Base-by-base conservation (phyloP, 2,888 invertebrate genomes). In the Nymphalis urticae region DNA sequence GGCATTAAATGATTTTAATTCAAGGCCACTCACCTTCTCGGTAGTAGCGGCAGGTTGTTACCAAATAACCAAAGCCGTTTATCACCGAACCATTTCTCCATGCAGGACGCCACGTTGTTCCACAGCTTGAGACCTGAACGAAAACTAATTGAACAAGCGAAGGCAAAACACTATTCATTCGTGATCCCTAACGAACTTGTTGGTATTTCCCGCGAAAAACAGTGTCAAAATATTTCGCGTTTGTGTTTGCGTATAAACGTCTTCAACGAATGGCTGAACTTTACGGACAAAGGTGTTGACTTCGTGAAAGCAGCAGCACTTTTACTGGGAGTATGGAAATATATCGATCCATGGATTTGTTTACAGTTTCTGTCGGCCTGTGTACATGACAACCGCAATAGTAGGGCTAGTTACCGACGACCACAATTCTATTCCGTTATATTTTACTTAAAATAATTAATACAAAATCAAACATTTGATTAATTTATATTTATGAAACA, bases 41-140 rank as follows among this genome's bases (percentile, higher is more conserved):
- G 96, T 84, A 97, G 89, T 80, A 97, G 93, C 83, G 97, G 97
- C 89, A 97, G 94, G 92, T 97, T 97, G 94, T 96, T 97, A 87
- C 97, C 97, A 90, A 97, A 96, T 92, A 97, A 95, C 97, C 97
- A 97, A 88, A 97, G 93, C 93, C 96, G 96, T 91, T 96, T 96
- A 93, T 97, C 97, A 94, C 96, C 96, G 91, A 97, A 96, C 97
- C 97, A 97, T 97, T 95, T 97, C 96, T 97, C 97, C 97, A 97
- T 97, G 92, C 94, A 93, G 92, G 92, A 89, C 80, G 92, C 88
- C 88, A 93, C 86, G 85, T 90, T 93, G 83, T 84, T 86, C 83
- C 86, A 88, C 89, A 90, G 85, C 80, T 86, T 91, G 85, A 84
- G 82, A 74, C 76, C 79, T 73, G 82, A 85, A 83, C 80, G n/a